These are phyloP conservation scores for Neodiprion lecontei DNA, from an alignment of 1,140 invertebrate genomes.

Conservation along the genomic window DNA sequence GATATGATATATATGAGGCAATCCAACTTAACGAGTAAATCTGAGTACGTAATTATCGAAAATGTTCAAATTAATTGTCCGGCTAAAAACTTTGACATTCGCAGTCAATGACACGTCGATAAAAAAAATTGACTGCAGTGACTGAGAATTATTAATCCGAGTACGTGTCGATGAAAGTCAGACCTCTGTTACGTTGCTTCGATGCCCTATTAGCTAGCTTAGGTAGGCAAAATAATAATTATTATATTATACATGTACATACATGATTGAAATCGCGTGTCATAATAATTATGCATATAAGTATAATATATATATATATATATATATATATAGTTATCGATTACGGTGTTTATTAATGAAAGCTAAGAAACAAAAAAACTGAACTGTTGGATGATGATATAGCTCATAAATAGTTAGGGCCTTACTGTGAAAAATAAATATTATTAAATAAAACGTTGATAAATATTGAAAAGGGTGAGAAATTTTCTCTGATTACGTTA, in stretches of 20 bases:
- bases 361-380: constrained; percentile 19
- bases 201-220: constrained; percentile 34
- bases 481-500: no score
- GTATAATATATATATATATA: not conserved
- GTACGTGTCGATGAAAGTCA: not conserved
- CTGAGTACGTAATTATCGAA: no score
- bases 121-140: no score
- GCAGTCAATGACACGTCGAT: no score
- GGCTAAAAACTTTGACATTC: no score
- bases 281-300: constrained; percentile 24
- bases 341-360: constrained; percentile 37
- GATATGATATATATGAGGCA: no score
- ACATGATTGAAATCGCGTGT: constrained; percentile 26
- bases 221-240: constrained; percentile 38
- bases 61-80: no score
- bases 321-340: constrained; percentile 23
- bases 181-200: constrained; percentile 29
- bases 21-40: no score
- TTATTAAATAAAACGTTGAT: constrained; percentile 29
- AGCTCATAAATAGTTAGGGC: constrained; percentile 43
- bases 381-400: constrained; percentile 38
- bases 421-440: constrained; percentile 37
- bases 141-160: no score
- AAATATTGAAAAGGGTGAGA: constrained; percentile 6
- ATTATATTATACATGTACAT: constrained; percentile 31